These are phyloP conservation scores for Muscina levida DNA, from an alignment of 2,888 invertebrate species.

Conservation along the genomic window DNA sequence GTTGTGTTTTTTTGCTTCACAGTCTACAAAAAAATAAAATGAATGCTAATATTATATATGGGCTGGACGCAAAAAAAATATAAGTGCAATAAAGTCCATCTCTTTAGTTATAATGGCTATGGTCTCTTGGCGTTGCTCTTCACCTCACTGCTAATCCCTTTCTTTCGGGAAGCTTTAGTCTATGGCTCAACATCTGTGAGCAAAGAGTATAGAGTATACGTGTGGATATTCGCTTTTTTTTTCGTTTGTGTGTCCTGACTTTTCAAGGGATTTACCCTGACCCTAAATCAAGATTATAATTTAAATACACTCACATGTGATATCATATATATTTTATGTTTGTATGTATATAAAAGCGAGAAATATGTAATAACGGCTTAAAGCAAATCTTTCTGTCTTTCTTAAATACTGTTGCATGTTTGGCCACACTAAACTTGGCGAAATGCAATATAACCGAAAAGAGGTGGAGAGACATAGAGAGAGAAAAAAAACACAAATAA, in stretches of 20 bases:
- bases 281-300: conserved; percentile 66
- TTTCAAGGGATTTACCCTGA: conserved; percentile 64
- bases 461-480: background rate
- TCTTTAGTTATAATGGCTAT: too few relatives aligned
- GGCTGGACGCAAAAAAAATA: background rate
- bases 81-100: background rate
- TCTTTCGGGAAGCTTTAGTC: too few relatives aligned
- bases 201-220: too few relatives aligned
- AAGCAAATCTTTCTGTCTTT: conserved; percentile 64
- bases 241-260: conserved; percentile 1
- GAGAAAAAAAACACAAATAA: conserved; percentile 37
- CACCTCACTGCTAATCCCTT: too few relatives aligned
- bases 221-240: background rate
- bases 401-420: conserved; percentile 65
- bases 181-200: too few relatives aligned
- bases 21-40: too few relatives aligned
- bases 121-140: too few relatives aligned
- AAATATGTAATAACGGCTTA: conserved; percentile 63
- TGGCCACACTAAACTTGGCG: conserved; percentile 52
- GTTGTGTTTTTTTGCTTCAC: conserved; percentile 47
- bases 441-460: background rate
- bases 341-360: conserved; percentile 14
- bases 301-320: conserved; percentile 61
- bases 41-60: conserved; percentile 45
- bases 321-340: background rate